phyloP scores from a whole-genome alignment of 2,797 vertebrate genomes.

The Jordanella pulchra region DNA sequence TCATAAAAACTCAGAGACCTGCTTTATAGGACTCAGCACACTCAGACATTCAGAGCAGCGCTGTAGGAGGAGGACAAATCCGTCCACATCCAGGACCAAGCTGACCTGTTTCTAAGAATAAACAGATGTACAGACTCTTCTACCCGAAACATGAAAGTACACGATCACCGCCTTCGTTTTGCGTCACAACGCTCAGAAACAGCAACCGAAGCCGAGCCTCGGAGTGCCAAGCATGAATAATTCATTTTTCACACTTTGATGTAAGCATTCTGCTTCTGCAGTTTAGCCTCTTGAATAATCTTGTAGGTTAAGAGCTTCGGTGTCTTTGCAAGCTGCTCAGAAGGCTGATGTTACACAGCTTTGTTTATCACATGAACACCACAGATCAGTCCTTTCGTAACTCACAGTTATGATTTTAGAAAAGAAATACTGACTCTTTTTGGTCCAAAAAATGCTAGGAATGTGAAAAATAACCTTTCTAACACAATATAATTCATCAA shows the following conservation, averaged over 20 bases:
- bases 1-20: slow-evolving; percentile 17
- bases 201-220: slow-evolving; percentile 24
- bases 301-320: slow-evolving; percentile 14
- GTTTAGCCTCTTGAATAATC: slow-evolving; percentile 21
- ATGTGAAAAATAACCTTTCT: neutral
- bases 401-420: neutral
- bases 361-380: neutral
- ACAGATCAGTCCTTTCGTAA: too few species aligned
- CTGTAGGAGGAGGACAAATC: slow-evolving; percentile 26
- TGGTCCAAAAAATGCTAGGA: neutral
- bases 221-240: slow-evolving; percentile 46
- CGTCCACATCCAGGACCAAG: slow-evolving; percentile 11
- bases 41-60: neutral
- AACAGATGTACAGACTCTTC: slow-evolving; percentile 13
- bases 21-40: slow-evolving; percentile 10
- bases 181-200: slow-evolving; percentile 56
- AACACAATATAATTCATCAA: neutral
- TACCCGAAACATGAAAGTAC: slow-evolving; percentile 3
- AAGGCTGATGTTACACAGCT: neutral
- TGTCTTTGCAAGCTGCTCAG: slow-evolving; percentile 15
- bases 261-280: slow-evolving; percentile 22
- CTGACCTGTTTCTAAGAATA: slow-evolving; percentile 46
- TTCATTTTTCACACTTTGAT: slow-evolving; percentile 42
- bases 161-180: slow-evolving; percentile 17
- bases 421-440: neutral